These are phyloP conservation scores for Cairina moschata DNA, from an alignment of 2,113 vertebrate genomes.

Conservation along the genomic window DNA sequence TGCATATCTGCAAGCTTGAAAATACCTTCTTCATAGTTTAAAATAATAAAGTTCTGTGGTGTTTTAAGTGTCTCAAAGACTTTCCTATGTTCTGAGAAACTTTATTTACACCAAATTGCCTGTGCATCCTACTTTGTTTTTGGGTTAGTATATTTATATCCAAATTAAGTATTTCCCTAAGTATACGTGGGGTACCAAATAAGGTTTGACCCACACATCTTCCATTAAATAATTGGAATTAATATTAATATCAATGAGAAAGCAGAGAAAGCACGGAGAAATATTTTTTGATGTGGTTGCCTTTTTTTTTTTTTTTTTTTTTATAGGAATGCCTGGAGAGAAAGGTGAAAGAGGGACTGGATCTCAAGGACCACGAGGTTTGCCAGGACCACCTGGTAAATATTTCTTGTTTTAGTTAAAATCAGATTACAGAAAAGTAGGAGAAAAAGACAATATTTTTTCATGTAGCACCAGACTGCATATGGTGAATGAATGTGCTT, in stretches of 20 bases:
- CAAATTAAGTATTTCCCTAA: constrained; percentile 6
- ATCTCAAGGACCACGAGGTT: constrained; percentile 88
- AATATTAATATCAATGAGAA: background rate
- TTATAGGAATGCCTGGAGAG: constrained; percentile 88
- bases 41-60: background rate
- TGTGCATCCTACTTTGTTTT: constrained; percentile 8
- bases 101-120: background rate
- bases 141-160: constrained; percentile 39
- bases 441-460: background rate
- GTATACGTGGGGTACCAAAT: constrained; percentile 37
- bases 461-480: background rate
- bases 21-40: background rate
- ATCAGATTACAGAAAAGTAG: background rate
- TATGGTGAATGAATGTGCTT: background rate
- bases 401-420: constrained; percentile 11
- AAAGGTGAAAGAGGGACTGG: constrained; percentile 92
- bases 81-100: background rate
- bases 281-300: background rate
- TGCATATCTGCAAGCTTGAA: background rate
- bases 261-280: background rate
- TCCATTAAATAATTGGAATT: constrained; percentile 23
- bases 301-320: background rate
- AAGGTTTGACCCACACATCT: constrained; percentile 11
- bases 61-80: background rate
- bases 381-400: constrained; percentile 88